Conservation (phyloP, 35 echinoderm and acorn worm genomes). For the Heliocidaris erythrogramma region DNA sequence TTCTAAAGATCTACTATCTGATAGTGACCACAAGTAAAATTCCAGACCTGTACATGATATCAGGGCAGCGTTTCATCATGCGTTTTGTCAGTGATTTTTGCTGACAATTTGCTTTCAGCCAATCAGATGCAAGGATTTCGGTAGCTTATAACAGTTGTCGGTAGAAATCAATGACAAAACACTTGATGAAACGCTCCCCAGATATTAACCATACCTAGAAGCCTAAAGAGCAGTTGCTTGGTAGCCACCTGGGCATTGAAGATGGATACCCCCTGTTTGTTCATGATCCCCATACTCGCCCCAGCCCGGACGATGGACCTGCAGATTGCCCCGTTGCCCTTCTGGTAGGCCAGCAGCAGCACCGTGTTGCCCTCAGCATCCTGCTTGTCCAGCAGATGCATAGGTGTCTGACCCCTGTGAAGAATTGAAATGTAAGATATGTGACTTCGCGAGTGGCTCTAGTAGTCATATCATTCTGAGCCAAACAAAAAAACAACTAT, state of each 20-base stretch:
- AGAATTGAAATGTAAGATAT: background rate
- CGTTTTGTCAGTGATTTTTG: too few species aligned
- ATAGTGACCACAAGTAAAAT: too few species aligned
- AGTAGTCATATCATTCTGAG: too few species aligned
- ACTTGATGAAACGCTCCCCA: too few species aligned
- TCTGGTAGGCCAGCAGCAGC: conserved; percentile 92
- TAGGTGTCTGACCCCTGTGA: conserved; percentile 79
- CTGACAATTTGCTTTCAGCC: too few species aligned
- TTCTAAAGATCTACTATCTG: too few species aligned
- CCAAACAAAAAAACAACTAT: too few species aligned
- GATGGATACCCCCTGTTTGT: conserved; percentile 94
- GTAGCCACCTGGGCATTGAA: conserved; percentile 97
- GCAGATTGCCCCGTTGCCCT: conserved; percentile 80
- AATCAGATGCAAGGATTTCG: too few species aligned
- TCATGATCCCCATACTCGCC: conserved; percentile 77
- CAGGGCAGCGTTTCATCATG: too few species aligned
- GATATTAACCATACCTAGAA: conserved; percentile 58
- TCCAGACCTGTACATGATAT: too few species aligned
- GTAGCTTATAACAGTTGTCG: too few species aligned
- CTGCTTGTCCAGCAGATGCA: conserved; percentile 90
- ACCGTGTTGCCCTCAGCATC: conserved; percentile 95
- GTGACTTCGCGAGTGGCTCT: background rate
- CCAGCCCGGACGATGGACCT: conserved; percentile 83
- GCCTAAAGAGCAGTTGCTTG: conserved; percentile 92
- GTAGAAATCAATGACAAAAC: too few species aligned